A percentile compares a stretch with the other conserved stretches of the same genome.
Evolutionary conservation across 2,797 vertebrate species (phyloP).

Genomic region (Cuculus canorus): DNA sequence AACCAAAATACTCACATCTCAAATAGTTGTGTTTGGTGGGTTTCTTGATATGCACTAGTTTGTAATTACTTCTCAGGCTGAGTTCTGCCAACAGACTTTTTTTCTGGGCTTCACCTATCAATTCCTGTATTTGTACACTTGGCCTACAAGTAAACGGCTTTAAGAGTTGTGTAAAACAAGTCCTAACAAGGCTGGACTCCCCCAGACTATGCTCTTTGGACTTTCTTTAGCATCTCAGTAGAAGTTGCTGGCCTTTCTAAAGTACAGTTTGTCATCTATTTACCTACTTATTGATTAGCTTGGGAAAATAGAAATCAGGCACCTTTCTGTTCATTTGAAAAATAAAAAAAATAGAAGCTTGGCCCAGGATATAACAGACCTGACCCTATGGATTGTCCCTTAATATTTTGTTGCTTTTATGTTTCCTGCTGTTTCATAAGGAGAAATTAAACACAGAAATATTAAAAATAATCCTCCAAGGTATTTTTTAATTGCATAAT

Average conservation of each 20-base stretch:
- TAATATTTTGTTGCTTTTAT: neutral
- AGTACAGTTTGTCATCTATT: rapidly evolving
- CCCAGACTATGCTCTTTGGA: neutral
- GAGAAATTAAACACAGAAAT: neutral
- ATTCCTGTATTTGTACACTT: neutral
- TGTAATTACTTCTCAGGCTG: neutral
- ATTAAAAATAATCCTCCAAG: neutral
- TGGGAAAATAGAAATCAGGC: neutral
- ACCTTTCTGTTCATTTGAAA: neutral
- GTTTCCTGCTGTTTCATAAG: neutral
- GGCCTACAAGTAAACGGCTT: neutral
- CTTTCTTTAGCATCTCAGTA: neutral
- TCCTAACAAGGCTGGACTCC: neutral
- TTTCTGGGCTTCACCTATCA: neutral
- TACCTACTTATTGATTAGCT: neutral
- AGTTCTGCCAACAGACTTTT: neutral
- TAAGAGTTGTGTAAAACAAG: neutral
- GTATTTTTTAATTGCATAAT: neutral
- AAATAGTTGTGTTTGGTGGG: neutral
- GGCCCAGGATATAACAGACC: neutral
- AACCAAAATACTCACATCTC: neutral
- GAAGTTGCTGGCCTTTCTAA: neutral
- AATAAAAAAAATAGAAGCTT: neutral
- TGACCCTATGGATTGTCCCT: neutral
- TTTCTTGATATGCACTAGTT: neutral